These are phyloP conservation scores for Nerophis lumbriciformis DNA, from an alignment of 2,113 vertebrate species.

Conservation along the genomic window DNA sequence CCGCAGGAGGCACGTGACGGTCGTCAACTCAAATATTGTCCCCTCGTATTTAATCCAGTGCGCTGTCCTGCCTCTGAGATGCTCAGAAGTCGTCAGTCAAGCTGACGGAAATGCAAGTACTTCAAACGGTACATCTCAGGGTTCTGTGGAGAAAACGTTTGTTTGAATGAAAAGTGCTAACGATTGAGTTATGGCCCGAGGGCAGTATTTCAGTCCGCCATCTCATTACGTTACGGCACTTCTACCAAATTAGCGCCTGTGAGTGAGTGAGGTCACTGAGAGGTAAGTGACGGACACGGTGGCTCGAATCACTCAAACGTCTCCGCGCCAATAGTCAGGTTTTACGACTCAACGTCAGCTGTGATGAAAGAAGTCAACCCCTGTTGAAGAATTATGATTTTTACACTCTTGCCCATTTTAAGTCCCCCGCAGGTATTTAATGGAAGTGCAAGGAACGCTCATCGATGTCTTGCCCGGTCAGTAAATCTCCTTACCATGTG, in stretches of 20 bases:
- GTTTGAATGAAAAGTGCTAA: slow-evolving; percentile 21
- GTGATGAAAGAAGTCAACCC: slow-evolving; percentile 36
- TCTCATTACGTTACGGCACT: slow-evolving; percentile 58
- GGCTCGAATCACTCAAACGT: slow-evolving; percentile 40
- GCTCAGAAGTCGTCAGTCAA: no score
- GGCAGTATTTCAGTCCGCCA: slow-evolving; percentile 12
- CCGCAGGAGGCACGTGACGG: slow-evolving; percentile 51
- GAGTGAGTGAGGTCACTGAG: slow-evolving; percentile 41
- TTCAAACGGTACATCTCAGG: neutral
- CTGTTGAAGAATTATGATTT: slow-evolving; percentile 6
- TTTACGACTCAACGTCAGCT: slow-evolving; percentile 21
- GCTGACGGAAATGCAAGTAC: no score
- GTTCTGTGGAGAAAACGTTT: neutral
- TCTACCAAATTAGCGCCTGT: slow-evolving; percentile 38
- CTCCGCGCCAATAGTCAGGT: slow-evolving; percentile 22
- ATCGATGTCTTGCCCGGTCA: slow-evolving; percentile 43
- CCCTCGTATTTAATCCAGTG: no score
- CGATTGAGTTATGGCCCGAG: slow-evolving; percentile 28
- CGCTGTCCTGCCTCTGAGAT: no score
- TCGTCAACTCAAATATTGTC: slow-evolving; percentile 66
- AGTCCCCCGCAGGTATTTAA: slow-evolving; percentile 21
- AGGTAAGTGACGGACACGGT: slow-evolving; percentile 41
- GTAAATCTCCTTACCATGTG: slow-evolving; percentile 40
- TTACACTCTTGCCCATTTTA: slow-evolving; percentile 22
- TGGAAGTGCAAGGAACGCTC: slow-evolving; percentile 38